Evolutionary conservation across 1,140 invertebrate species (phyloP), one percentile per base, ranked within the genome.

Genomic region (Drosophila suzukii): DNA sequence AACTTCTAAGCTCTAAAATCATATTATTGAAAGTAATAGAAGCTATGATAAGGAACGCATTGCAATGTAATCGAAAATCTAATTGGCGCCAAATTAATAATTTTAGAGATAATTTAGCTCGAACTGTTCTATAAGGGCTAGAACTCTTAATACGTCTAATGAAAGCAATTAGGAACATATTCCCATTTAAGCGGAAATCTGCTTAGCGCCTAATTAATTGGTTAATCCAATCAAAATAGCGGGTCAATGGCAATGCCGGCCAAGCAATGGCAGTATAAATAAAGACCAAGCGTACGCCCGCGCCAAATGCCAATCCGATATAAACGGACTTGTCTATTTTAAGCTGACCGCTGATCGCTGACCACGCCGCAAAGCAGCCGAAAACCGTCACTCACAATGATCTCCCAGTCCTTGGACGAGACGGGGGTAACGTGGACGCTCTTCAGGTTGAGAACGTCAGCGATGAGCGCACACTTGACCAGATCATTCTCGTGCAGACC

Each of bases 351-450:
- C 47, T 51, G 27, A 27, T 27, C 10, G 39, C 67, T 39, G 58
- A 20, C 50, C 32, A 59, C 46, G 54, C 20, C n/a, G 59, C 43
- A 47, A 66, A 51, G 50, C 73, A 66, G 43, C 43, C 74, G 72
- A 54, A 57, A 57, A 47, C 71, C 39, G 55, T 65, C 55, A 91
- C 90, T 92, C 55, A 92, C 91, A 66, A 92, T 92, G 66, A 92
- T 92, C 83, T 92, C 91, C 91, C 91, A 92, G 72, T 92, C 91
- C 78, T 92, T 92, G 56, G 83, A 71, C 54, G 85, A 91, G 55
- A 91, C 83, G 47, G 91, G 91, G 46, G 91, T 92, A 60, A 92
- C 89, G 71, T 86, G 85, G 27, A 92, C 90, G 57, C 77, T 88
- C 58, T 72, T 71, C 66, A 92, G 76, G 63, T 78, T 80, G 41